These are phyloP conservation scores for Leiothrix lutea DNA, from an alignment of 2,113 vertebrate genomes.

Conservation along the genomic window DNA sequence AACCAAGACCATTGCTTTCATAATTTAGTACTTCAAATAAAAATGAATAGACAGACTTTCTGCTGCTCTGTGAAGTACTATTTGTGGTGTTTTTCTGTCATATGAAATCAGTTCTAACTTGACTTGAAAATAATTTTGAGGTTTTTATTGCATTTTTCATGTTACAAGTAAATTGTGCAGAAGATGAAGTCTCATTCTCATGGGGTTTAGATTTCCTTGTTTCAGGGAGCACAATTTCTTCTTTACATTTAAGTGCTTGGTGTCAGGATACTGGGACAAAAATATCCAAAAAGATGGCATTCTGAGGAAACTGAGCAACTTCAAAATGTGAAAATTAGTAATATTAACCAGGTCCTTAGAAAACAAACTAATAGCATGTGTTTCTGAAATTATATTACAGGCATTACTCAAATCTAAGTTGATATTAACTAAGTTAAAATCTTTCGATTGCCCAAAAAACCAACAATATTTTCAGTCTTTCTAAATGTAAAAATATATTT, in stretches of 20 bases:
- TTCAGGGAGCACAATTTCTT: background rate
- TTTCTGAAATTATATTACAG: background rate
- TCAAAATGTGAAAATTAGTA: background rate
- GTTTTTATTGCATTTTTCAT: background rate
- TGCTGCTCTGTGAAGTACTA: background rate
- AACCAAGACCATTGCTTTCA: background rate
- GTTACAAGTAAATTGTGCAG: background rate
- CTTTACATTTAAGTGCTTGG: background rate
- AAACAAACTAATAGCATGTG: background rate
- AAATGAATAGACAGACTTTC: background rate
- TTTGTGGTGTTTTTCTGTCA: background rate
- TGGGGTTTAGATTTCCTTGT: background rate
- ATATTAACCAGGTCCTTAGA: background rate
- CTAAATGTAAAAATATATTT: background rate
- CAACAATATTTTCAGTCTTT: background rate
- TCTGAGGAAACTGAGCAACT: background rate
- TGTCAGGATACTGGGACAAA: background rate
- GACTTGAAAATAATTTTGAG: background rate
- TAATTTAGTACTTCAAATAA: background rate
- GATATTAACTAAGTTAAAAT: background rate
- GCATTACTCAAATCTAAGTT: background rate
- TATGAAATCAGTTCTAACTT: background rate
- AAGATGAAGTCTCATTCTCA: background rate
- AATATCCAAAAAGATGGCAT: background rate
- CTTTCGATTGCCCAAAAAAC: accelerated